Percentiles rank a stretch among this genome's conserved stretches.
These are phyloP conservation scores for Drosophila bocqueti DNA, from an alignment of 1,140 invertebrate genomes.

Conservation along the genomic window DNA sequence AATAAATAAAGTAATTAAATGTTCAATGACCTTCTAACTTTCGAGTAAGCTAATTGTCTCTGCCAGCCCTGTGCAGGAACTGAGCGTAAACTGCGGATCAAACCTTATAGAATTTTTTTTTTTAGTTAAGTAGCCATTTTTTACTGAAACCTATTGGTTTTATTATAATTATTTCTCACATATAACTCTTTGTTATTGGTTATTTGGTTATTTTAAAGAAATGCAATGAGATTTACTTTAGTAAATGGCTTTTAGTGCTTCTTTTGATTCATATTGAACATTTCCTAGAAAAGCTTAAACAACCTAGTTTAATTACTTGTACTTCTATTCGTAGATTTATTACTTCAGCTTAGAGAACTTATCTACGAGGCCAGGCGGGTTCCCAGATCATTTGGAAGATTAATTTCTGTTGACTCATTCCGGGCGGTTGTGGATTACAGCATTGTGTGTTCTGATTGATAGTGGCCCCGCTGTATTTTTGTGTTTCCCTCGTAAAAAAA, in stretches of 20 bases:
- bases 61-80: no score
- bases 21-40: no score
- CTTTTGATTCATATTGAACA: no score
- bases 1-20: no score
- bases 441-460: slow-evolving; percentile 13
- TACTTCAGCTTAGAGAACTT: neutral
- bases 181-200: no score
- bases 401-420: slow-evolving; percentile 28
- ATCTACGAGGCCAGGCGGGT: neutral
- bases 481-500: neutral
- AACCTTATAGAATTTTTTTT: neutral
- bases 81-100: neutral
- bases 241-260: no score
- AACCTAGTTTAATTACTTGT: neutral
- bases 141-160: neutral
- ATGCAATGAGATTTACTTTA: no score
- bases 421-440: neutral
- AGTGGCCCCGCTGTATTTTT: neutral
- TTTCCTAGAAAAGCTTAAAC: neutral
- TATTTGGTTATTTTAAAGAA: no score
- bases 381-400: slow-evolving; percentile 15
- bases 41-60: no score
- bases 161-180: no score
- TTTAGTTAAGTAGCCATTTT: neutral
- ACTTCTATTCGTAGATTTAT: neutral